Base-by-base conservation (phyloP, 2,888 invertebrate genomes). In the Noctuana brunneofusca region DNA sequence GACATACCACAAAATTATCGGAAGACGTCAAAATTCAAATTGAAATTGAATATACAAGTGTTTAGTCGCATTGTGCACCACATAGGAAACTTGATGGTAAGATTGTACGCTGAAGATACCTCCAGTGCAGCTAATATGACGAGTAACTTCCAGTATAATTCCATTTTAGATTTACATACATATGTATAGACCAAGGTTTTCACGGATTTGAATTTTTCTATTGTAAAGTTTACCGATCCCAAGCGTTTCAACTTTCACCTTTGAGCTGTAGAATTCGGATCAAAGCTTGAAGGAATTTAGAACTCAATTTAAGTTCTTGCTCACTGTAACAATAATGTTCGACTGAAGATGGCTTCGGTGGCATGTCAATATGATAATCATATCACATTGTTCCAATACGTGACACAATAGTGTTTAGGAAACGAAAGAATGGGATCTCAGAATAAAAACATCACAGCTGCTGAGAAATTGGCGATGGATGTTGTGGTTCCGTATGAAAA, bases 51-150 rank as follows among this genome's bases (percentile, higher is more conserved):
- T 9, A 66, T 73, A 68, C 78, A 80, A 62, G 66, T 71, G 43
- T 65, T 68, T 48, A 74, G 69, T 20, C 67, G 65, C n/a, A 74
- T 54, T 9, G 65, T 66, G 63, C 78, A 80, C 73, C 72, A 76
- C 67, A 80, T 66, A 8, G 78, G 78, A 48, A 80, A 70, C 38
- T 66, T 68, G n/a, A 79, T 53, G n/a, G 77, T 76, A 52, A 75
- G 53, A 68, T 77, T 78, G 58, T 73, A 78, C 49, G 69, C 35
- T 27, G 64, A 57, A 50, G 71, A 73, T 83, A 84, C 83, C 83
- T 83, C 75, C 14, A 76, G 35, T 4, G 76, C 14, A 5, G 69
- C 55, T 38, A 78, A 49, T 14, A 79, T 30, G 56, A 77, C 9
- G 3, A 59, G n/a, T 43, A 56, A 18, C 46, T 9, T 30, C 32